Conservation (phyloP, 2,113 vertebrate genomes). For the Podarcis muralis region DNA sequence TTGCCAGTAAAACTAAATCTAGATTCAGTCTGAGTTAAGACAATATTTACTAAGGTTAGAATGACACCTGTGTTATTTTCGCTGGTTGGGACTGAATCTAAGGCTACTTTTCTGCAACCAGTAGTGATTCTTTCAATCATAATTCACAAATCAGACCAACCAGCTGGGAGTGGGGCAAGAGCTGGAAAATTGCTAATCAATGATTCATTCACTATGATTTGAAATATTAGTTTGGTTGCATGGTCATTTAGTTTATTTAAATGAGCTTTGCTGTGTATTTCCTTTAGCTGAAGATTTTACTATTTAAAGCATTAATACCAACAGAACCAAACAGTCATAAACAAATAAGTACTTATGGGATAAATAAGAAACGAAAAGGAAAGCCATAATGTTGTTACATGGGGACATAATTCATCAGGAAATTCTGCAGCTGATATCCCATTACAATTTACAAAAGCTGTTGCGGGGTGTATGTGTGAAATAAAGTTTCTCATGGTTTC, state of each 20-base stretch:
- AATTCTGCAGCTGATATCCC: not conserved
- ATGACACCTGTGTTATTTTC: not conserved
- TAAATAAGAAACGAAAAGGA: not conserved
- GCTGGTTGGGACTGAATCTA: not conserved
- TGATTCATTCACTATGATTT: not conserved
- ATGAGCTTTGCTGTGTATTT: not conserved
- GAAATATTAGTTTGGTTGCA: not conserved
- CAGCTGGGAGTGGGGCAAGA: not conserved
- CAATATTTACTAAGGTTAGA: not conserved
- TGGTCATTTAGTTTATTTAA: not conserved
- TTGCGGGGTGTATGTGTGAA: not conserved
- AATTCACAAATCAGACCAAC: not conserved
- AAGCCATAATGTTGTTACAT: not conserved
- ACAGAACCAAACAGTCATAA: not conserved
- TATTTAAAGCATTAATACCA: not conserved
- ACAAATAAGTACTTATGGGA: not conserved
- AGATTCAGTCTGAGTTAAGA: not conserved
- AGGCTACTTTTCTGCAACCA: not conserved
- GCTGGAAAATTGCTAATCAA: not conserved
- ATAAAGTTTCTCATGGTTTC: not conserved
- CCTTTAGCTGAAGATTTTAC: not conserved
- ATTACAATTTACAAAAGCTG: not conserved
- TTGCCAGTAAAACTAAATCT: no score
- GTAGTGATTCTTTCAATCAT: not conserved
- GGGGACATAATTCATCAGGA: not conserved